These are phyloP conservation scores for Diuraphis noxia DNA, from an alignment of 1,140 invertebrate genomes.

Conservation along the genomic window DNA sequence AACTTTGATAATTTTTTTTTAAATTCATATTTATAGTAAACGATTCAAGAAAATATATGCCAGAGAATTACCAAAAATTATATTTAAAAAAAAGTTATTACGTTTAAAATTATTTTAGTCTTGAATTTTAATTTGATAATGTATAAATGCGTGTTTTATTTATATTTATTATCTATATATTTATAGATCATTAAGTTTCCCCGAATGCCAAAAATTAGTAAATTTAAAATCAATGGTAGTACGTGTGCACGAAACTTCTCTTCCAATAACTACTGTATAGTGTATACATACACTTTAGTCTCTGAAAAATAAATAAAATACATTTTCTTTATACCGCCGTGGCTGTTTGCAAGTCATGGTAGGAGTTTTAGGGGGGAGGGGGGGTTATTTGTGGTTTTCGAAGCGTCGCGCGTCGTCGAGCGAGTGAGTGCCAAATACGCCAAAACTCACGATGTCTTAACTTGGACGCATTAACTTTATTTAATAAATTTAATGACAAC, in stretches of 20 bases:
- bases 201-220: neutral
- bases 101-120: too few relatives aligned
- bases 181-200: neutral
- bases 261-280: neutral
- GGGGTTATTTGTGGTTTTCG: neutral
- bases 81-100: too few relatives aligned
- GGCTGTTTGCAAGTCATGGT: neutral
- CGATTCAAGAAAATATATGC: too few relatives aligned
- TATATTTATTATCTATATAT: too few relatives aligned
- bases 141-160: too few relatives aligned
- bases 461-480: neutral
- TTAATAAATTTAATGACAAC: neutral
- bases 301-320: neutral
- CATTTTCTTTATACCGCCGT: neutral
- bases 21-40: too few relatives aligned
- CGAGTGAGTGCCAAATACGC: neutral
- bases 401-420: neutral
- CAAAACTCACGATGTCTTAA: neutral
- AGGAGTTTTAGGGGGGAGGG: too few relatives aligned
- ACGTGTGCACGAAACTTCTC: neutral
- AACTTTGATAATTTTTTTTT: too few relatives aligned
- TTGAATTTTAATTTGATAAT: neutral
- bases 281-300: neutral
- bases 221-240: neutral
- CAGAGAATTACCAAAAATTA: too few relatives aligned